Evolutionary conservation across 2,888 invertebrate genomes (phyloP), one percentile per base, ranked within the genome.

Genomic region (Furcula furcula): DNA sequence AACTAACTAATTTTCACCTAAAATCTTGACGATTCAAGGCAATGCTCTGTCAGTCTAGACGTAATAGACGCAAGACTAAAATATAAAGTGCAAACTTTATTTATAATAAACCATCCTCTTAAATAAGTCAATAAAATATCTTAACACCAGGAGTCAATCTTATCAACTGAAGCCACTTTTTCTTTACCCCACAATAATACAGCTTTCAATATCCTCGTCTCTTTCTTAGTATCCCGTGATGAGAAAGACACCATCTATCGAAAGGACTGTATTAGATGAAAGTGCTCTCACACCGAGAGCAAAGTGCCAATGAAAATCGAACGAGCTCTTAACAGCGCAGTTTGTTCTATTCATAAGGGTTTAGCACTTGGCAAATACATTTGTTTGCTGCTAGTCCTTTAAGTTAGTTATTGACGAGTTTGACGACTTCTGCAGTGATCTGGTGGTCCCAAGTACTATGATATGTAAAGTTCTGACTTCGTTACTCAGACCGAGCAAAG

Each of bases 51-150:
- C n/a, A n/a, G n/a, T n/a, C n/a, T n/a, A n/a, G 38, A 23, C 29
- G 20, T 31, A 34, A 28, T 29, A 32, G 26, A 49, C 46, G 49
- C 40, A 15, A 26, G 33, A 34, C 39, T 29, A 32, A 26, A 30
- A 40, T 44, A 36, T 10, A 20, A 36, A 33, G 48, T 18, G 22
- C 22, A 40, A 36, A 45, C 43, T 47, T 39, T 40, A 55, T 46
- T 50, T 40, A 36, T 21, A 36, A 33, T 23, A 31, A 34, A 35
- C 40, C 31, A 49, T 55, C 56, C 58, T 57, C 59, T 61, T 62
- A 67, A 75, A 73, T 67, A 67, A 69, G 59, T 64, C 68, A 66
- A 72, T 76, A 76, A 75, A 74, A 65, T 57, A 68, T 55, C 39
- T 34, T 42, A 49, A 45, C 47, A 48, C 59, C 34, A 43, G 50